Base-by-base conservation (phyloP, 2,888 invertebrate species). In the Chaetoderma sp. region DNA sequence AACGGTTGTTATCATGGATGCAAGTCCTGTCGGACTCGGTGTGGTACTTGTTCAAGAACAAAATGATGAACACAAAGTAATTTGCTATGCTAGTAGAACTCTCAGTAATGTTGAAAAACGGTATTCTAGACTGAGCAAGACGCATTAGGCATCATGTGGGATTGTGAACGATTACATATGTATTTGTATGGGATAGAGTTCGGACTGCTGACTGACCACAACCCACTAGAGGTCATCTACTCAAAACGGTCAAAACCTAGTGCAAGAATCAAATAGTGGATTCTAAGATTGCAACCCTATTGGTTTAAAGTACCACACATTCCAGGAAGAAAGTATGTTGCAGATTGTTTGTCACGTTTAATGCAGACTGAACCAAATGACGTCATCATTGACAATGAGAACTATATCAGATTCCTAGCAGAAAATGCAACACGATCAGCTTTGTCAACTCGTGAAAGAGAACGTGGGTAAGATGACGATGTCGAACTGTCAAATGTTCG, bases 121-220 rank as follows among this genome's bases (percentile, higher is more conserved):
- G 4, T 4, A 54, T n/a, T n/a, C 32, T 18, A 54, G 32, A 54
- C 54, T 16, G 49, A 62, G 21, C 33, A 64, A 44, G 44, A 65
- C 42, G 61, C 64, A 4, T 39, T 64, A n/a, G 62, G 25, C 4
- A 13, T 64, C 10, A 54, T 64, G 4, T 64, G 52, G 64, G 60
- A 47, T n/a, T 65, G 64, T 54, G 61, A 64, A 50, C 39, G 44
- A 27, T 64, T 64, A 64, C 50, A 64, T 47, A 54, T 63, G 10
- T 64, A 64, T 47, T 21, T 64, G n/a, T 63, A 32, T 49, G 62
- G 61, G 39, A 63, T 4, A 27, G 23, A 63, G 6, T 64, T 63
- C 63, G 32, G 30, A 36, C 52, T 64, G 16, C 13, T 64, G 16
- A 64, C 61, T 25, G 61, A 64, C 42, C 62, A 64, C 42, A 62